Evolutionary conservation across 2,888 invertebrate species (phyloP), one percentile per base, ranked within the genome.

Genomic region (Lucinisca nassula): DNA sequence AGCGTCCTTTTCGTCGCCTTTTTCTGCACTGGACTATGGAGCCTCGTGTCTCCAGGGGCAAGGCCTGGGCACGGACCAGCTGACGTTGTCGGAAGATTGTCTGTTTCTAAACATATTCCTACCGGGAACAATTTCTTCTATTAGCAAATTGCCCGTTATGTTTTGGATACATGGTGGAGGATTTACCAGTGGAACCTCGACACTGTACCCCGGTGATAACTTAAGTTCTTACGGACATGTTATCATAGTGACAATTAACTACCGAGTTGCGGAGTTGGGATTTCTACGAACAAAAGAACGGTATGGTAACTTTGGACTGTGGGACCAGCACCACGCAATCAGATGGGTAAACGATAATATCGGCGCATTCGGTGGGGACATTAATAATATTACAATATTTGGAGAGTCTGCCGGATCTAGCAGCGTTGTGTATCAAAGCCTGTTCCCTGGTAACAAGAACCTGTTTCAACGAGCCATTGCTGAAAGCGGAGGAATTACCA

Each of bases 301-400:
- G 4, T 21, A 49, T 24, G 90, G 87, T 12, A 90, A 90, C 76
- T 80, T 85, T 55, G 90, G 90, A n/a, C 58, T 90, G 1, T 90
- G 90, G 90, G 90, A 89, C 37, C 89, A 89, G 35, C 89, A 87
- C 21, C 49, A 86, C 1, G 89, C 84, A 0, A 79, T 89, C 12
- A 79, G 84, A 80, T 89, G 89, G 89, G 84, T 89, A 12, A 82
- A 87, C 79, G 70, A 89, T 12, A 87, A 90, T 55, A 90, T 90
- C 6, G 72, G 30, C 17, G 67, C 77, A n/a, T 90, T 87, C 51
- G 55, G 74, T 77, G 61, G 72, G 87, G 21, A 90, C 85, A 1
- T 61, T 85, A 40, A 82, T 88, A 72, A 87, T 87, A n/a, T n/a
- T n/a, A n/a, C n/a, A n/a, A n/a, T n/a, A n/a, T n/a, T n/a, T n/a